These are phyloP conservation scores for Phyllostomus hastatus DNA, from an alignment of 2,113 vertebrate species.

Conservation along the genomic window DNA sequence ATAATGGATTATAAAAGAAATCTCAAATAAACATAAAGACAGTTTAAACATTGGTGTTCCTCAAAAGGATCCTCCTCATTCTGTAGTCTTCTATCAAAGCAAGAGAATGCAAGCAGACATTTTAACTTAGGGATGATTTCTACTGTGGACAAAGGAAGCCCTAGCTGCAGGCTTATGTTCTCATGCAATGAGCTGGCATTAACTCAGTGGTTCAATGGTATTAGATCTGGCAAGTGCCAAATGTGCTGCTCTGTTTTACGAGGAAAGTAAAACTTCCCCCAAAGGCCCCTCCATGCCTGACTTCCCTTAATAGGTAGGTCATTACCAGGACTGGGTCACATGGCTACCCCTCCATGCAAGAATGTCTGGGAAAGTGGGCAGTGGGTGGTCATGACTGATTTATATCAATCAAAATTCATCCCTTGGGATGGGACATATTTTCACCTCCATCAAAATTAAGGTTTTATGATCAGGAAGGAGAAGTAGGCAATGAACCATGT, in stretches of 20 bases:
- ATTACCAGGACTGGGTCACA: neutral
- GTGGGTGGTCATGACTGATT: neutral
- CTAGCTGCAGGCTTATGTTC: neutral
- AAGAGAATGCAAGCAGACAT: neutral
- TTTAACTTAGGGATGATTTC: neutral
- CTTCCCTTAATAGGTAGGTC: neutral
- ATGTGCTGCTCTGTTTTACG: neutral
- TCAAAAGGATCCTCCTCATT: neutral
- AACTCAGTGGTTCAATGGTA: neutral
- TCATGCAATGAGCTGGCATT: neutral
- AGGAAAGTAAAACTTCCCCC: neutral
- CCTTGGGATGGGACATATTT: neutral
- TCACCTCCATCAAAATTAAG: neutral
- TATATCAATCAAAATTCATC: neutral
- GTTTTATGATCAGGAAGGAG: neutral
- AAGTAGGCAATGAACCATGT: neutral
- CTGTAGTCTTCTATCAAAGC: neutral
- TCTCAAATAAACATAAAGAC: neutral
- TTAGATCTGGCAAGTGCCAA: neutral
- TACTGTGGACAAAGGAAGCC: neutral
- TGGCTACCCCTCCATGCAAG: neutral
- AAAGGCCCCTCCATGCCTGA: neutral
- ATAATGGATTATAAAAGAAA: neutral
- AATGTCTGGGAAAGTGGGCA: neutral
- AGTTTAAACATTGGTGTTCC: neutral